Percentiles rank a stretch among this genome's conserved stretches.
phyloP scores from a whole-genome alignment of 2,888 invertebrate genomes.

The Pheosia tremula region DNA sequence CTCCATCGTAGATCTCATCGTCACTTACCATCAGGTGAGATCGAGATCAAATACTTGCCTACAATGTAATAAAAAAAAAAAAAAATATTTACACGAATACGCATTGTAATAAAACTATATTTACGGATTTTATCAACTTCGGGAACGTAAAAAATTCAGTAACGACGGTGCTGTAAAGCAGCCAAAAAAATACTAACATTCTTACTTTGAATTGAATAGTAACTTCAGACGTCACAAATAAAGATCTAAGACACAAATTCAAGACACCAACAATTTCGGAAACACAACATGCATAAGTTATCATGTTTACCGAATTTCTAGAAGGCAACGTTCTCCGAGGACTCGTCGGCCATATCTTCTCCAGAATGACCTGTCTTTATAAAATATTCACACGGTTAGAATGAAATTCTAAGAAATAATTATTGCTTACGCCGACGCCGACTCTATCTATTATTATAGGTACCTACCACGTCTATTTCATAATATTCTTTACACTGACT shows the following conservation, averaged over 20 bases:
- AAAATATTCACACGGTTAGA: constrained; percentile 49
- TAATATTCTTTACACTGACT: too few relatives aligned
- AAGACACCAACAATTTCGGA: constrained; percentile 23
- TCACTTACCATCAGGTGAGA: too few relatives aligned
- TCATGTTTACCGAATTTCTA: constrained; percentile 37
- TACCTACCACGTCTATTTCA: too few relatives aligned
- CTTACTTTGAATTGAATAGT: background rate
- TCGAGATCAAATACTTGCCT: too few relatives aligned
- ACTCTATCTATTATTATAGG: background rate
- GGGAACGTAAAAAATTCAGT: too few relatives aligned
- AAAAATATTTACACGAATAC: too few relatives aligned
- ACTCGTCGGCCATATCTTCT: constrained; percentile 38
- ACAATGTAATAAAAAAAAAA: too few relatives aligned
- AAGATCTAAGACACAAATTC: constrained; percentile 21
- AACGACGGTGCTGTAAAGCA: too few relatives aligned
- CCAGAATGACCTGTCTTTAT: constrained; percentile 48
- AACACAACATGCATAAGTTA: constrained; percentile 45
- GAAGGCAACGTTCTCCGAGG: constrained; percentile 34
- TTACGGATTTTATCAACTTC: too few relatives aligned
- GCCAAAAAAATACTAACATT: too few relatives aligned
- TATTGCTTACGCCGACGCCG: constrained; percentile 37
- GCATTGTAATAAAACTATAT: too few relatives aligned
- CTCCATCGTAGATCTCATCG: too few relatives aligned
- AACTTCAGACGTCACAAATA: constrained; percentile 15
- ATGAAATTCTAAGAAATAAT: constrained; percentile 41